These are phyloP conservation scores for Telenomus remus DNA, from an alignment of 1,140 invertebrate species.

Conservation along the genomic window DNA sequence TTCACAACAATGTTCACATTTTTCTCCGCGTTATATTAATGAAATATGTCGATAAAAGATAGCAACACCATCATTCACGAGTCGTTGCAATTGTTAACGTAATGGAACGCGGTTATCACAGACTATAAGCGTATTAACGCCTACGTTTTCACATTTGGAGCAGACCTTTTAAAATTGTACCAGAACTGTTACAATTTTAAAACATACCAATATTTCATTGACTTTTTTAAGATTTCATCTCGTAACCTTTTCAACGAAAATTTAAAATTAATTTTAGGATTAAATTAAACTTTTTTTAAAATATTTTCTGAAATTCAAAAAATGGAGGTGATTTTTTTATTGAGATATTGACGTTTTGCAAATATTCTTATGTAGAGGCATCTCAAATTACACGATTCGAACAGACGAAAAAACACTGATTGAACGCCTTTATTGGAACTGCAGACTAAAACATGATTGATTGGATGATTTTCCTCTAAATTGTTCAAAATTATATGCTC, in stretches of 20 bases:
- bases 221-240: no score
- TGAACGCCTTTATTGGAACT: no score
- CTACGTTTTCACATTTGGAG: slow-evolving; percentile 33
- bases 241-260: no score
- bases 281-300: no score
- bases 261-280: no score
- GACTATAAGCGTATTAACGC: slow-evolving; percentile 36
- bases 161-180: slow-evolving; percentile 23
- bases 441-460: neutral
- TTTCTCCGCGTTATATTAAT: slow-evolving; percentile 27
- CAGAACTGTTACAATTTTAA: slow-evolving; percentile 18
- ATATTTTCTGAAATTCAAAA: no score
- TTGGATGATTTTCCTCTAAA: slow-evolving; percentile 3
- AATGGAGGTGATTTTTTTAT: no score
- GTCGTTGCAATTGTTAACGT: slow-evolving; percentile 38
- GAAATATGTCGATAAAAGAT: slow-evolving; percentile 42
- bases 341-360: no score
- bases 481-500: slow-evolving; percentile 15
- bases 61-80: slow-evolving; percentile 33
- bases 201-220: no score
- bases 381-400: no score
- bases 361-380: no score
- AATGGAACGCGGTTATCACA: slow-evolving; percentile 37
- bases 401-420: no score
- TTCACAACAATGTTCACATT: slow-evolving; percentile 13